Percentiles rank a stretch among this genome's conserved stretches.
Evolutionary conservation across 2,888 invertebrate species (phyloP).

Genomic region (Andrena trimmerana): DNA sequence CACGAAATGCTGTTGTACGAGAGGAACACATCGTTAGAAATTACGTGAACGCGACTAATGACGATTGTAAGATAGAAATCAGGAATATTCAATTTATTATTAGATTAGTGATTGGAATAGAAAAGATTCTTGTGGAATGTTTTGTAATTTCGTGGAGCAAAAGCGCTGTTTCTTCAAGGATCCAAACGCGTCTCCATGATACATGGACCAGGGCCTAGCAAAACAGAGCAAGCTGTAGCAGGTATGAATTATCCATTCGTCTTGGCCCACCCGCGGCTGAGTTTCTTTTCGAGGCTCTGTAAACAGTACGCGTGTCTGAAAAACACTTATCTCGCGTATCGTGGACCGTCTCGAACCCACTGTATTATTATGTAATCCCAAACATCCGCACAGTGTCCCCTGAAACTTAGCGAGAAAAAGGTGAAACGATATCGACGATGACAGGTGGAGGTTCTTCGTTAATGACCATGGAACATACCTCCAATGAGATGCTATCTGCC

Average conservation of each 20-base stretch:
- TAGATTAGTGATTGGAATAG: neutral
- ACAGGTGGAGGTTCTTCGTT: slow-evolving; percentile 61
- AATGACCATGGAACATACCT: slow-evolving; percentile 56
- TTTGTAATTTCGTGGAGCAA: neutral
- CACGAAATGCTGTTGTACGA: slow-evolving; percentile 13
- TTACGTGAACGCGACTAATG: neutral
- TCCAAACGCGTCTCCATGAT: neutral
- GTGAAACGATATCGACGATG: slow-evolving; percentile 51
- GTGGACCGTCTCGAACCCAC: neutral
- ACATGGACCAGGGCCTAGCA: slow-evolving; percentile 40
- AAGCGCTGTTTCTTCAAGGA: neutral
- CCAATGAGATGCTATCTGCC: slow-evolving; percentile 59
- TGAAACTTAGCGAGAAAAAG: neutral
- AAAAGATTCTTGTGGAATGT: neutral
- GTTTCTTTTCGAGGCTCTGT: slow-evolving; percentile 33
- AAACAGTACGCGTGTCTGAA: slow-evolving; percentile 14
- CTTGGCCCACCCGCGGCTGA: slow-evolving; percentile 30
- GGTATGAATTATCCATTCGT: slow-evolving; percentile 55
- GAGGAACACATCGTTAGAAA: neutral
- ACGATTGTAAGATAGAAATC: neutral
- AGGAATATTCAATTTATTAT: neutral
- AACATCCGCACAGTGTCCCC: neutral
- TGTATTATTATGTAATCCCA: slow-evolving; percentile 22
- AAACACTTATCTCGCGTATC: slow-evolving; percentile 25
- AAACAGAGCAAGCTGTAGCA: slow-evolving; percentile 46